These are phyloP conservation scores for Ceraclea dissimilis DNA, from an alignment of 2,888 invertebrate genomes.

Conservation along the genomic window DNA sequence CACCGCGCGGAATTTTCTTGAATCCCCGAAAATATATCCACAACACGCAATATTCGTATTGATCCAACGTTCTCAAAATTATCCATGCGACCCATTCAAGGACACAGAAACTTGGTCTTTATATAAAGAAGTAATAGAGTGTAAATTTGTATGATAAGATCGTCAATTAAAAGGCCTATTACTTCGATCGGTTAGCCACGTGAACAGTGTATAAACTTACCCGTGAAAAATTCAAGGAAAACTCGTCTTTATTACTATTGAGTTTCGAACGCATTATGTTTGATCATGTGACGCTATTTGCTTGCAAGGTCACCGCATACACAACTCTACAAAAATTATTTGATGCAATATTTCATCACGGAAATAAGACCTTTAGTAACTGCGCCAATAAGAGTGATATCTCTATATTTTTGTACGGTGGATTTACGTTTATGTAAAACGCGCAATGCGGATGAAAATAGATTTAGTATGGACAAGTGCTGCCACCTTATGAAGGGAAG, in stretches of 20 bases:
- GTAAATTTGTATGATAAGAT: background rate
- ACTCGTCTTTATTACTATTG: background rate
- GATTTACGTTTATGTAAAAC: slow-evolving; percentile 3
- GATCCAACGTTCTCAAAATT: background rate
- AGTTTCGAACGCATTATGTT: background rate
- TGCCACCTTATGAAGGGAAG: slow-evolving; percentile 13
- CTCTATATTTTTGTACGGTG: background rate
- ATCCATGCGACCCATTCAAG: background rate
- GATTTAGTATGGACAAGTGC: slow-evolving; percentile 18
- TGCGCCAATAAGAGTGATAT: background rate
- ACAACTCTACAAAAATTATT: background rate
- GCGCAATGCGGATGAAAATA: slow-evolving; percentile 19
- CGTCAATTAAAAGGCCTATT: background rate
- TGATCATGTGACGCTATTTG: slow-evolving; percentile 7
- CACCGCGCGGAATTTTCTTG: slow-evolving; percentile 9
- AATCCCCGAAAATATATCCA: background rate
- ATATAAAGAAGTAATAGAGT: background rate
- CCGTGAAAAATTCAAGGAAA: slow-evolving; percentile 1
- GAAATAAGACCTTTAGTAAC: background rate
- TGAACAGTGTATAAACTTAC: slow-evolving; percentile 8
- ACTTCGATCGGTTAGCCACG: background rate
- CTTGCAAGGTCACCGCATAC: background rate
- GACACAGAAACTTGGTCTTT: background rate
- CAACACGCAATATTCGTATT: background rate
- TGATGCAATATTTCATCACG: background rate